Evolutionary conservation across 2,797 vertebrate genomes (phyloP).

Genomic region (Mastacembelus armatus): DNA sequence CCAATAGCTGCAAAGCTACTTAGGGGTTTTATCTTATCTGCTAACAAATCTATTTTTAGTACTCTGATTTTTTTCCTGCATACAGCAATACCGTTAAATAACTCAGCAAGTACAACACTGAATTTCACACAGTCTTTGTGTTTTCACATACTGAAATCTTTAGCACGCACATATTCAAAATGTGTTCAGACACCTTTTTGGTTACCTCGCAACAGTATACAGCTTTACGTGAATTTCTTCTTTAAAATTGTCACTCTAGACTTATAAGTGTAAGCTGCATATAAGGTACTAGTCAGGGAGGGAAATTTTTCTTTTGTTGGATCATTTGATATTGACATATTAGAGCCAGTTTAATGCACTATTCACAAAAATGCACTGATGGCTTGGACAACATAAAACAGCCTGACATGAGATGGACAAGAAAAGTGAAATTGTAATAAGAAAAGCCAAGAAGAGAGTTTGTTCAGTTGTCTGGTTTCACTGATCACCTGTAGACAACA

Average conservation of each 20-base stretch:
- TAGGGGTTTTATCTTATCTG: too few relatives aligned
- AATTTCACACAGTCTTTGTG: too few relatives aligned
- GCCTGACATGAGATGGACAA: constrained; percentile 20
- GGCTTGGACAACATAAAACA: constrained; percentile 27
- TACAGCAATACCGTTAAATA: background rate
- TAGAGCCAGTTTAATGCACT: constrained; percentile 14
- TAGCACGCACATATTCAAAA: too few relatives aligned
- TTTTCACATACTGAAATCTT: background rate
- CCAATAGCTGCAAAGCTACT: too few relatives aligned
- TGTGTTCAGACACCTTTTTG: too few relatives aligned
- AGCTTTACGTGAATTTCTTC: background rate
- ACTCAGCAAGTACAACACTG: background rate
- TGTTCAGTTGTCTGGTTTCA: constrained; percentile 55
- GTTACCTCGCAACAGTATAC: too few relatives aligned
- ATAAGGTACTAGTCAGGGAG: background rate
- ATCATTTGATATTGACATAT: too few relatives aligned
- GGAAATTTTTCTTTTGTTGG: rapidly evolving
- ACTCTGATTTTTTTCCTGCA: too few relatives aligned
- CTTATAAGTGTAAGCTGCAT: background rate
- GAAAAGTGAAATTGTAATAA: constrained; percentile 42
- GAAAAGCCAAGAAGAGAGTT: constrained; percentile 35
- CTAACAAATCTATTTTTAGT: background rate
- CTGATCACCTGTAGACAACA: constrained; percentile 54
- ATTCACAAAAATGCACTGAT: constrained; percentile 37
- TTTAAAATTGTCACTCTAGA: background rate